These are phyloP conservation scores for Ectropis crepuscularia DNA, from an alignment of 2,888 invertebrate species.

Conservation along the genomic window DNA sequence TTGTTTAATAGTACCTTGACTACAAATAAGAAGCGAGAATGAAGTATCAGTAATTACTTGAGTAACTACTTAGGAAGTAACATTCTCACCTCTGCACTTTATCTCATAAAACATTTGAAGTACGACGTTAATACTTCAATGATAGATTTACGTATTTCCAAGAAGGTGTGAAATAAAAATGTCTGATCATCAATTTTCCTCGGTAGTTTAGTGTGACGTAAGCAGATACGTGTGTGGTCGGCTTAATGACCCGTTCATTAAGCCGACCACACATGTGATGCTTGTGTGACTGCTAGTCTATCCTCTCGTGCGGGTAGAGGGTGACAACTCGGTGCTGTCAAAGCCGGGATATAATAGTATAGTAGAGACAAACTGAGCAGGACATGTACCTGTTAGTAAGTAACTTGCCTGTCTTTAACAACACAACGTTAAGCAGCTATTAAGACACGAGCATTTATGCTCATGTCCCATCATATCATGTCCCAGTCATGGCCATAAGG, in stretches of 20 bases:
- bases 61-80: background rate
- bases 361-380: too few relatives aligned
- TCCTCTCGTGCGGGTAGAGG: background rate
- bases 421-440: too few relatives aligned
- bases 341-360: too few relatives aligned
- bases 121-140: background rate
- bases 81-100: conserved; percentile 2
- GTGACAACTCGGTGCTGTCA: background rate
- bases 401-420: too few relatives aligned
- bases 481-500: too few relatives aligned
- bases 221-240: conserved; percentile 2
- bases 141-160: background rate
- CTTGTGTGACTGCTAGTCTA: conserved; percentile 2
- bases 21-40: too few relatives aligned
- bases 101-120: background rate
- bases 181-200: conserved; percentile 5
- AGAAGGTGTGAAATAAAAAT: conserved; percentile 3
- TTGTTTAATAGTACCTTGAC: too few relatives aligned
- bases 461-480: too few relatives aligned
- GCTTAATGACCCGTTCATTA: too few relatives aligned
- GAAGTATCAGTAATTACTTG: background rate
- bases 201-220: conserved; percentile 20
- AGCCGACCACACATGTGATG: background rate
- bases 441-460: too few relatives aligned
- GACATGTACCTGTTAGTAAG: too few relatives aligned